Evolutionary conservation across 2,888 invertebrate species (phyloP), one percentile per base, ranked within the genome.

Genomic region (Catocala fraxini): DNA sequence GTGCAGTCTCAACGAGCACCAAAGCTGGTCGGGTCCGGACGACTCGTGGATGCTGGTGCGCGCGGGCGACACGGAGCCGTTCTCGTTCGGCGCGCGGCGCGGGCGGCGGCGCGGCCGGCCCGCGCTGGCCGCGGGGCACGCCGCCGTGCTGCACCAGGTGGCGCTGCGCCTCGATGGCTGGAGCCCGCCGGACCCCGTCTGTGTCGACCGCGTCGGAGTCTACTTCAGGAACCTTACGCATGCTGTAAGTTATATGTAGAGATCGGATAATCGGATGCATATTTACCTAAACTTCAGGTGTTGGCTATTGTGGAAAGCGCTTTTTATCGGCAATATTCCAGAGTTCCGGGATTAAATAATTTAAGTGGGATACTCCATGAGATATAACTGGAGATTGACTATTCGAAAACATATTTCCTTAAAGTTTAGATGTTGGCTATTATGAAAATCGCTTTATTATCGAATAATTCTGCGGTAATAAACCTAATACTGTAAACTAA

Each of bases 201-300:
- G 98, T 7, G 98, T 99, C 0, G 99, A 99, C 90, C 97, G 98
- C 88, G 99, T 99, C 25, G 99, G 99, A 2, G 96, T 97, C 48
- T 99, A 97, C 93, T 99, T 99, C 86, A 92, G 98, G n/a, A 95
- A 85, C 5, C 76, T 92, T 63, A 87, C 89, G 59, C 92, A 93
- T 42, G 67, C 79, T 70, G 92, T 91, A 43, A 61, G 3, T 25
- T 25, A 25, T 25, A 25, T 25, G 25, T 15, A 15, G 15, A 15
- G 15, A 15, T 15, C 15, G 15, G 15, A 15, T 15, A 15, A 15
- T 15, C 15, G 15, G 15, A 15, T 15, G 15, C 15, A 15, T 15
- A 15, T 15, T 15, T 15, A 15, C 15, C 15, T 15, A 15, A 15
- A 15, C 1, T 15, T 15, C 15, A 15, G 15, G 15, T 15, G 15